These are phyloP conservation scores for Charaxes varanes DNA, from an alignment of 1,140 invertebrate species.

Conservation along the genomic window DNA sequence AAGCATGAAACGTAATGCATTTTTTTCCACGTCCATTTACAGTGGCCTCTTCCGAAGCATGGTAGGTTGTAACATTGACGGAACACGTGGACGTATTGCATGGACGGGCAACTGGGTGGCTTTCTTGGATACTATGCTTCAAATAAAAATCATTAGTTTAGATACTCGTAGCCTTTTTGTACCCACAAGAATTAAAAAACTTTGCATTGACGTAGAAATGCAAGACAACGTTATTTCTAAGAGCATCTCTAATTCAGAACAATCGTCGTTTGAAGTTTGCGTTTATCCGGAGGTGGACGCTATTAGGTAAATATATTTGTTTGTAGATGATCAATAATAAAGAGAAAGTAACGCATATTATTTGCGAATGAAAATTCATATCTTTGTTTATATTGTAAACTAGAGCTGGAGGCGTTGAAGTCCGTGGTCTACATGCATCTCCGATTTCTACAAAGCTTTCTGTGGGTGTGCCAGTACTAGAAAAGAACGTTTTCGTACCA, in stretches of 20 bases:
- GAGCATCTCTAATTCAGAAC: slow-evolving; percentile 65
- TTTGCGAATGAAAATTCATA: too few relatives aligned
- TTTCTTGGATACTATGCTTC: slow-evolving; percentile 96
- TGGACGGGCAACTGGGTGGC: slow-evolving; percentile 90
- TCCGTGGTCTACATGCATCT: slow-evolving; percentile 87
- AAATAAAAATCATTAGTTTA: slow-evolving; percentile 86
- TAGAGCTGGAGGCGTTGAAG: slow-evolving; percentile 88
- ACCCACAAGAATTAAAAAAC: slow-evolving; percentile 87
- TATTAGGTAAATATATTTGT: too few relatives aligned
- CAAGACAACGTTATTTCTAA: slow-evolving; percentile 76
- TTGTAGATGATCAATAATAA: too few relatives aligned
- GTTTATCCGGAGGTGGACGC: slow-evolving; percentile 58
- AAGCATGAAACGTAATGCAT: too few relatives aligned
- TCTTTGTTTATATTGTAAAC: slow-evolving; percentile 21
- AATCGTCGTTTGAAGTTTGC: slow-evolving; percentile 56
- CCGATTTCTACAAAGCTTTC: slow-evolving; percentile 82
- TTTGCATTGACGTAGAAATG: slow-evolving; percentile 84
- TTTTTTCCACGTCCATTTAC: too few relatives aligned
- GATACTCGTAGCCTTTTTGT: slow-evolving; percentile 85
- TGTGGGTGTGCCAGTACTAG: slow-evolving; percentile 78
- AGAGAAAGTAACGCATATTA: too few relatives aligned
- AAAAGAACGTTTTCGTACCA: slow-evolving; percentile 90
- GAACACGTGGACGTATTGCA: slow-evolving; percentile 57
- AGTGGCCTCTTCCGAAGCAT: slow-evolving; percentile 82
- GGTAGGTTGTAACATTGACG: slow-evolving; percentile 65